Evolutionary conservation across 2,797 vertebrate genomes (phyloP), one percentile per base, ranked within the genome.

Genomic region (Acanthurus tractus): DNA sequence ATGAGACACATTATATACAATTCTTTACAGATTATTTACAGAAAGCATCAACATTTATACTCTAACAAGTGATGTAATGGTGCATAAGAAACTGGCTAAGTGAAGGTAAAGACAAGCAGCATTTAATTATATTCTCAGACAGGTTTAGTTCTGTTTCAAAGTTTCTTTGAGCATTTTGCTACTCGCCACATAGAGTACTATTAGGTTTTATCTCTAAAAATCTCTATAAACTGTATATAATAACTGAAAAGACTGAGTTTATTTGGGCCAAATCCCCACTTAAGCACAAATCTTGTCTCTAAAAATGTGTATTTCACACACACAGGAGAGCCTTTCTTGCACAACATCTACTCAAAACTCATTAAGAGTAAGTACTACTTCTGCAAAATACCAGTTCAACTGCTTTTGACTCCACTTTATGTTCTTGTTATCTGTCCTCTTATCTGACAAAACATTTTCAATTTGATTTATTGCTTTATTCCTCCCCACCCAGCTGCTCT

Each of bases 391-490:
- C 59, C 58, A 45, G 15, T 52, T 61, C 20, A 66, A 36, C 63
- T 83, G 64, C 25, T 6, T 67, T 18, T 46, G 59, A 52, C 70
- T 66, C 22, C 29, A 29, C 50, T 70, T 6, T 62, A 63, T 36
- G 38, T 56, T 76, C 53, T 61, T 53, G 8, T 40, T 68, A 70
- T 90, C 67, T 49, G 42, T 79, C 34, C 40, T 68, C 20, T 73
- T 78, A 88, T 89, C 67, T 84, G 68, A 84, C 62, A 74, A 44
- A 49, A 48, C 57, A 76, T 76, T 82, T 82, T 45, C 23, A 71
- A 59, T 80, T 77, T 67, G 74, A 90, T 88, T 88, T 78, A 75
- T 74, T 65, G 45, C 78, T 91, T 77, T 70, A 72, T 78, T 59
- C 23, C 38, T 49, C 62, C 46, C 69, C 67, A 53, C 72, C 58